Conservation (phyloP, 2,888 invertebrate genomes). For the Dynastes maya region DNA sequence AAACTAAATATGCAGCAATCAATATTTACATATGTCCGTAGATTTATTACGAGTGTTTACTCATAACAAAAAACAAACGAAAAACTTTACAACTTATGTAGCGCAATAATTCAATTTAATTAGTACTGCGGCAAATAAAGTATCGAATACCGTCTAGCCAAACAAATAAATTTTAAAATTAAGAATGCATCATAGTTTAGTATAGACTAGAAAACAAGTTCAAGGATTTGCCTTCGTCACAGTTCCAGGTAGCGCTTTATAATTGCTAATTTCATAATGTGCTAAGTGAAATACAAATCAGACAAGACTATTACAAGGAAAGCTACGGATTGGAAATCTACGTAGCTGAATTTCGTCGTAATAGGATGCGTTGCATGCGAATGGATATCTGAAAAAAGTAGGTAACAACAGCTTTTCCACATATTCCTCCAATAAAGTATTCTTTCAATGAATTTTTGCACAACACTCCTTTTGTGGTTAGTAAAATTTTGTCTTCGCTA, state of each 20-base stretch:
- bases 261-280: constrained; percentile 21
- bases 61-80: neutral
- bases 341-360: neutral
- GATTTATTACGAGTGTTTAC: neutral
- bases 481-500: too few species aligned
- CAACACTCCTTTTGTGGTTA: too few species aligned
- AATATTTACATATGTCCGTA: neutral
- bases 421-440: neutral
- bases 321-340: neutral
- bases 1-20: neutral
- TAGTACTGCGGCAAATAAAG: constrained; percentile 19
- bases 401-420: neutral
- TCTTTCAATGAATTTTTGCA: too few species aligned
- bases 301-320: neutral
- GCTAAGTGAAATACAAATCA: constrained; percentile 4
- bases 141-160: constrained; percentile 30
- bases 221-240: constrained; percentile 20
- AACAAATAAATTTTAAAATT: constrained; percentile 37
- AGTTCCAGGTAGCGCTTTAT: constrained; percentile 23
- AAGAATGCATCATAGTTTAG: constrained; percentile 9
- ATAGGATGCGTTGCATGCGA: neutral
- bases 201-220: constrained; percentile 30
- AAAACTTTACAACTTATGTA: constrained; percentile 16
- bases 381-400: neutral
- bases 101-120: constrained; percentile 26